Evolutionary conservation across 1,140 invertebrate species (phyloP), one percentile per base, ranked within the genome.

Genomic region (Leptinotarsa defecta): DNA sequence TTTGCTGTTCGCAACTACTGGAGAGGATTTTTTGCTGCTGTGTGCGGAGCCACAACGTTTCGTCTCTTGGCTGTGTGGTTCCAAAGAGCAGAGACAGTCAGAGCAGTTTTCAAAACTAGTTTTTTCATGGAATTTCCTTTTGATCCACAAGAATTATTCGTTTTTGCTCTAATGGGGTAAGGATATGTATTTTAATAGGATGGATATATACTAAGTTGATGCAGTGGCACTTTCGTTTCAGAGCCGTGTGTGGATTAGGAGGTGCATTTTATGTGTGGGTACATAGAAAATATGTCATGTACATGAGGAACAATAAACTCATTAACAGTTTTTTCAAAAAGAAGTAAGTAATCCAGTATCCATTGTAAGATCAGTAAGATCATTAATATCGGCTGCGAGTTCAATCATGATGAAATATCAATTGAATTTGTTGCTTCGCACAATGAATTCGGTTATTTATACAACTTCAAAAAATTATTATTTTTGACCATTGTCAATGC

Each of bases 1-100:
- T 99, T 99, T 86, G 97, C 98, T 5, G 96, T 99, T 0, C 89
- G 97, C 71, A 99, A 99, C 84, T 99, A 99, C 85, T 99, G 98
- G 97, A 88, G 98, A 73, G 98, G 97, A 1, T 99, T 99, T 86
- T 99, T 99, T 84, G 93, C 97, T 0, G 97, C 98, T 4, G 97
- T 98, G 1, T 98, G 96, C 86, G 96, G 96, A 43, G 98, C 98
- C 1, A 95, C 97, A 4, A 93, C 98, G 82, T 99, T 99, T 86
- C 88, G 97, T 3, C 87, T 99, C 6, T 85, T 98, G 49, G 95
- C 95, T 1, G 95, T 98, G 24, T 98, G 96, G 96, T 96, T 97
- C 79, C 93, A 96, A 80, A 92, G 96, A 75, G 92, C 95, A 90
- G 96, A 96, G 78, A 98, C 96, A 0, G 93, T 99, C 3, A 96